Evolutionary conservation across 2,113 vertebrate species (phyloP).

Genomic region (Prolemur simus): DNA sequence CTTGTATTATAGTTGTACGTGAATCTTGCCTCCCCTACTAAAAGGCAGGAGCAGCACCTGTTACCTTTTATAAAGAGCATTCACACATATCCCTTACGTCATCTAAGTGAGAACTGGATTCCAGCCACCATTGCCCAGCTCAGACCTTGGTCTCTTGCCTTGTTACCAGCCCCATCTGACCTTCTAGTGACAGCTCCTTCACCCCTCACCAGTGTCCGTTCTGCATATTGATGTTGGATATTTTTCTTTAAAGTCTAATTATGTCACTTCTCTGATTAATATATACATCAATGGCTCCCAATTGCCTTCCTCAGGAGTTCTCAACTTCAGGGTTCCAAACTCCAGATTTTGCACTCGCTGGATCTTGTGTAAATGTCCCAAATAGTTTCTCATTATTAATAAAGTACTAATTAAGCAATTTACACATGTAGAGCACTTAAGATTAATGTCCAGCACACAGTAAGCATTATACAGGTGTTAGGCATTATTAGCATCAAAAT

Average conservation of each 20-base stretch:
- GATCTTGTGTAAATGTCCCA: neutral
- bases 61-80: neutral
- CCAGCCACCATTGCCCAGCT: neutral
- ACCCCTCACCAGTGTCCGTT: neutral
- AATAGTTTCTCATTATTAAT: conserved; percentile 35
- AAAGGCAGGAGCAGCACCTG: neutral
- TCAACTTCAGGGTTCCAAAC: neutral
- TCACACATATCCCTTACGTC: neutral
- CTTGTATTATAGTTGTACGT: neutral
- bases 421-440: neutral
- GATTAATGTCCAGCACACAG: neutral
- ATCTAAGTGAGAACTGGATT: neutral
- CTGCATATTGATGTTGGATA: neutral
- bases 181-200: neutral
- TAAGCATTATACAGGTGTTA: neutral
- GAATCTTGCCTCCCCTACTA: neutral
- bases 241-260: neutral
- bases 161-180: neutral
- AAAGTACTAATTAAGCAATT: conserved; percentile 20
- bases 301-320: neutral
- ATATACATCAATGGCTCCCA: neutral
- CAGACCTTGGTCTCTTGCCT: neutral
- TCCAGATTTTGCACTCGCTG: neutral
- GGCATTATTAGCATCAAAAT: neutral
- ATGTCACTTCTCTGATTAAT: conserved; percentile 13